Base-by-base conservation (phyloP, 2,113 vertebrate species). In the Colius striatus region DNA sequence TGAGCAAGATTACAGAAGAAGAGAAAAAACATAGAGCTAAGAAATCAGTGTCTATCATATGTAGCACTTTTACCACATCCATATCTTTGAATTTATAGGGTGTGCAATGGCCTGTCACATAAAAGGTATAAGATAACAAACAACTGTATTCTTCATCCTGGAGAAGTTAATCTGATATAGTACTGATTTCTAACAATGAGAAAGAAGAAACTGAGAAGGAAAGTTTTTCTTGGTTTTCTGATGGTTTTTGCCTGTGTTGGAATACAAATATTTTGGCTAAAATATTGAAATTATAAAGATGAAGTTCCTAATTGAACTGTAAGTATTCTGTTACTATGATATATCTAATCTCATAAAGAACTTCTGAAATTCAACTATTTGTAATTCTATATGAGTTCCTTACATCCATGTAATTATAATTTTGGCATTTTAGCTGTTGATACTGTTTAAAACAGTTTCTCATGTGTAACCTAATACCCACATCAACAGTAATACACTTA, bases 21-120 rank as follows among this genome's bases (percentile, higher is more conserved):
- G 54, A 87, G 70, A 18, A 87, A 93, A 89, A 68, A 3, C 41
- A 38, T 47, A 23, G 16, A 68, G 73, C 61, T 87, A 76, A 87
- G 62, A 94, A 91, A 94, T 92, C 30, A 82, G 70, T 95, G 73
- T 92, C 66, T 89, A 87, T 87, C 81, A 34, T 43, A 65, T 57
- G 17, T 41, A 53, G 41, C 54, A 66, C n/a, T 96, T 95, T 79
- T 68, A 54, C n/a, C 62, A 70, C 84, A 84, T 93, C 71, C 25
- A 4, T 91, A 92, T 85, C 57, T 75, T 75, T 73, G 62, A 75
- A 92, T 84, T 92, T 91, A 94, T 78, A 72, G 54, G 15, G 30
- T 60, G 45, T 78, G 15, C 45, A 67, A 78, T n/a, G 58, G 38
- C 54, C 30, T 94, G 43, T 84, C 84, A 81, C 84, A 54, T 79